Evolutionary conservation across 2,888 invertebrate genomes (phyloP).

Genomic region (Loripinus fragilis): DNA sequence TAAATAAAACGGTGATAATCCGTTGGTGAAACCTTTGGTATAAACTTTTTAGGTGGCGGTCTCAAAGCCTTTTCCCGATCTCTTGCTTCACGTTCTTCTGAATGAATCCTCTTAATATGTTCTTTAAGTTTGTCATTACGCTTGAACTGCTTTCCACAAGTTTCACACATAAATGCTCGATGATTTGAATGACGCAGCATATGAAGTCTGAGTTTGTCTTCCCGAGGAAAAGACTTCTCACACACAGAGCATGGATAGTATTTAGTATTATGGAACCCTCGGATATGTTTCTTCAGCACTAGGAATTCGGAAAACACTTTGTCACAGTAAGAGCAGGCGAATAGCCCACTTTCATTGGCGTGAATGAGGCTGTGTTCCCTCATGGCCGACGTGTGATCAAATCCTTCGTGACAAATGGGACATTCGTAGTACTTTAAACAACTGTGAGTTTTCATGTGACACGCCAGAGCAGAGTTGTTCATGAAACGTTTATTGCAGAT

Average conservation of each 20-base stretch:
- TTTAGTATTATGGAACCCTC: constrained; percentile 89
- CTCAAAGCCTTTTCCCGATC: constrained; percentile 60
- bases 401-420: constrained; percentile 89
- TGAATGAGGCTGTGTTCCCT: constrained; percentile 89
- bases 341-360: constrained; percentile 86
- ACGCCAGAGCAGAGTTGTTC: constrained; percentile 89
- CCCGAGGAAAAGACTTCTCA: constrained; percentile 88
- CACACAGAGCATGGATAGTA: constrained; percentile 89
- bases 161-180: constrained; percentile 89
- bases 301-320: constrained; percentile 89
- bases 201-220: constrained; percentile 90
- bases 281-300: constrained; percentile 89
- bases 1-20: constrained; percentile 90
- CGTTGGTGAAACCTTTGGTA: constrained; percentile 86
- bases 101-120: constrained; percentile 89
- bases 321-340: constrained; percentile 88
- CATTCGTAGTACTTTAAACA: constrained; percentile 88
- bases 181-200: constrained; percentile 88
- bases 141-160: constrained; percentile 91
- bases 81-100: constrained; percentile 83
- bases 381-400: constrained; percentile 85
- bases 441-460: constrained; percentile 89
- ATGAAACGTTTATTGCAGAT: constrained; percentile 85
- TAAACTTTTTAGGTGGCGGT: constrained; percentile 84
- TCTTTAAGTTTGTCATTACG: constrained; percentile 88